phyloP scores from a whole-genome alignment of 2,113 vertebrate species.

The Lipotes vexillifer region DNA sequence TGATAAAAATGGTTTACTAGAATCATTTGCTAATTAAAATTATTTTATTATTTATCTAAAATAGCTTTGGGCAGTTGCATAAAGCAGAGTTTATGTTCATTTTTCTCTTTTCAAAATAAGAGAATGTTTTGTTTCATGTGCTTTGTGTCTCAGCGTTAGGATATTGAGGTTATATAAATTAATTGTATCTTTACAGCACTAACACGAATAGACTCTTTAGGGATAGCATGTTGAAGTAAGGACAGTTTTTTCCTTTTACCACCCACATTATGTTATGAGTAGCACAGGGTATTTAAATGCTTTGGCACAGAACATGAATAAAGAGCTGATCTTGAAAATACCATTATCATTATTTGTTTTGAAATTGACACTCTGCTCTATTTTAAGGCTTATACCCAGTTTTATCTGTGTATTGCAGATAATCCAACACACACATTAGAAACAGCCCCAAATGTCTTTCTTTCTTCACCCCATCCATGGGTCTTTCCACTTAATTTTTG shows the following conservation, averaged over 20 bases:
- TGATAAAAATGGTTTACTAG: slow-evolving; percentile 23
- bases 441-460: slow-evolving; percentile 63
- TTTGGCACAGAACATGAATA: slow-evolving; percentile 74
- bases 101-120: slow-evolving; percentile 63
- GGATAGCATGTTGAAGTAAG: slow-evolving; percentile 58
- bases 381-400: slow-evolving; percentile 79
- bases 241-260: slow-evolving; percentile 63
- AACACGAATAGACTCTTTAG: slow-evolving; percentile 60
- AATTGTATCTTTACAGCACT: slow-evolving; percentile 57
- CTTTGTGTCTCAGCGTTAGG: slow-evolving; percentile 17
- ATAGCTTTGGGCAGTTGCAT: slow-evolving; percentile 29
- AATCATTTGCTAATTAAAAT: slow-evolving; percentile 60
- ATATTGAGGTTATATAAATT: slow-evolving; percentile 58
- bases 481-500: slow-evolving; percentile 76
- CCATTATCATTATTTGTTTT: slow-evolving; percentile 82
- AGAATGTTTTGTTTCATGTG: slow-evolving; percentile 48
- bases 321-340: slow-evolving; percentile 79
- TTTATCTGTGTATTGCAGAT: slow-evolving; percentile 78
- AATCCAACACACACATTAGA: slow-evolving; percentile 72
- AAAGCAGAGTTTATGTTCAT: slow-evolving; percentile 43
- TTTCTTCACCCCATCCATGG: slow-evolving; percentile 63
- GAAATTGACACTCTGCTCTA: slow-evolving; percentile 75
- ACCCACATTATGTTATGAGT: slow-evolving; percentile 79
- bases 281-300: slow-evolving; percentile 72
- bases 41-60: slow-evolving; percentile 55